These are phyloP conservation scores for Tachysurus vachellii DNA, from an alignment of 2,113 vertebrate species.

Conservation along the genomic window DNA sequence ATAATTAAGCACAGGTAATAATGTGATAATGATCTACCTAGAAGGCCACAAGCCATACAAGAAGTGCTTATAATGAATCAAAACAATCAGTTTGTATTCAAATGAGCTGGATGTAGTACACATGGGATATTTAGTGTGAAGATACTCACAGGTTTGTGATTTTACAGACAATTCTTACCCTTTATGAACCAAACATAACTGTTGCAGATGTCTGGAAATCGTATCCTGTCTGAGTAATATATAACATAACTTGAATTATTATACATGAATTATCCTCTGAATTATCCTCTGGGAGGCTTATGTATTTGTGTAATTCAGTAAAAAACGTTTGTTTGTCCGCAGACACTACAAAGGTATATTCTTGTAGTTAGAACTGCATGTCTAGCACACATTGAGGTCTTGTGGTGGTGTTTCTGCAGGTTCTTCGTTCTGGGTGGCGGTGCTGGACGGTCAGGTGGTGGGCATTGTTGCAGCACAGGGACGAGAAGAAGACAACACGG, in stretches of 20 bases:
- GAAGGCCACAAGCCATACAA: not conserved
- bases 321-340: too few species aligned
- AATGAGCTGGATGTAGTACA: not conserved
- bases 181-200: not conserved
- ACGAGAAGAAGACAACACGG: slow-evolving; percentile 88
- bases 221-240: not conserved
- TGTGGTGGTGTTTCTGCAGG: slow-evolving; percentile 68
- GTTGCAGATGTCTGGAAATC: not conserved
- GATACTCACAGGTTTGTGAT: not conserved
- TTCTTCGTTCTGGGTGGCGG: slow-evolving; percentile 97
- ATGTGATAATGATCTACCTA: slow-evolving; percentile 2
- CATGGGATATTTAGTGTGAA: not conserved
- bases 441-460: slow-evolving; percentile 91
- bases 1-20: not conserved
- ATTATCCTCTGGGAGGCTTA: not conserved
- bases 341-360: not conserved
- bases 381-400: not conserved
- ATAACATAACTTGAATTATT: not conserved
- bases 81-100: not conserved
- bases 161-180: not conserved
- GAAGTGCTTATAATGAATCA: not conserved
- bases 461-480: slow-evolving; percentile 93
- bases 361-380: not conserved
- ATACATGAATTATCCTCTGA: not conserved
- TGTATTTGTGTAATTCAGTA: not conserved